Evolutionary conservation across 1,140 invertebrate species (phyloP), one percentile per base, ranked within the genome.

Genomic region (Hestina assimilis): DNA sequence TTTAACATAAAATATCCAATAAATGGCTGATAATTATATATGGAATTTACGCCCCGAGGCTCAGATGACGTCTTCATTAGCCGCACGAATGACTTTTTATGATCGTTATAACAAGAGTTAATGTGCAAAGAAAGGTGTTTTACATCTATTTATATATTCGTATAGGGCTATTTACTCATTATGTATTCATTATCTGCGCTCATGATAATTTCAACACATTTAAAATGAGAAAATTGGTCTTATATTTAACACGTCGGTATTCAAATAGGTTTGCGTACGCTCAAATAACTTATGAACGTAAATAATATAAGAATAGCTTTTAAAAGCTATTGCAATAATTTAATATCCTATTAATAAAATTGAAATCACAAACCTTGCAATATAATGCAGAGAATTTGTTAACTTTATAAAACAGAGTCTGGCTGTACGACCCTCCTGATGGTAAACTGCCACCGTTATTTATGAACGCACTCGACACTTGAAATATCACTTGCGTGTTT

Each of bases 21-120:
- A 42, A 57, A 48, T 48, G 47, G 47, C 45, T 50, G 54, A 48
- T 57, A 57, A 57, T 42, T 57, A 46, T 45, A 47, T 42, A 48
- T 28, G 33, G 24, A 47, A 40, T 57, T 57, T 57, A 57, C 45
- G 45, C 54, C 38, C 42, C 38, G 12, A 11, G 29, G 35, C 33
- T 35, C 35, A 7, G 42, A 42, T 31, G 54, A 48, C 33, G 54
- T 57, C 45, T 48, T 57, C 54, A 57, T 48, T 57, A 57, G 28
- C 17, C 14, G 12, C 54, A 48, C 45, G 45, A 48, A 29, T 29
- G 14, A 43, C 21, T 29, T 19, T 56, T 56, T 56, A 56, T 21
- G 53, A 47, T 23, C 24, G 29, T 47, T 47, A 47, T 38, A 46
- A 17, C 15, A 24, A 17, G 35, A 15, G 14, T 26, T 46, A 42